Percentiles rank a stretch among this genome's conserved stretches.
These are phyloP conservation scores for Perccottus glenii DNA, from an alignment of 2,113 vertebrate genomes.

Conservation along the genomic window DNA sequence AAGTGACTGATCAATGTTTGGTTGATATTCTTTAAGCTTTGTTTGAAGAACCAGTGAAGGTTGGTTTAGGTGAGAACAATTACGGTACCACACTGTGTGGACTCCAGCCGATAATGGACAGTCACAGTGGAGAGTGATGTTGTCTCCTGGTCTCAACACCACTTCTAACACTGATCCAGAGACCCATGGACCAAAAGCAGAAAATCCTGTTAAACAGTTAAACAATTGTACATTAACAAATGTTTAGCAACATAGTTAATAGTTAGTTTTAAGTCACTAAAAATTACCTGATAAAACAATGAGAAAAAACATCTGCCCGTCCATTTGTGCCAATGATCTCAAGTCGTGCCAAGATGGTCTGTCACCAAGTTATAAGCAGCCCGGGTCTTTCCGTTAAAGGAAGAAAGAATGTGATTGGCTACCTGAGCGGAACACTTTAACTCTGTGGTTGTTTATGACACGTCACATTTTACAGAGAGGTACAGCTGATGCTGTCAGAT, in stretches of 20 bases:
- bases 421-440: constrained; percentile 1
- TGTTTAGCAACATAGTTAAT: not conserved
- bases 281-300: not conserved
- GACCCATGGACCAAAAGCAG: not conserved
- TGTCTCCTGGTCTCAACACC: constrained; percentile 38
- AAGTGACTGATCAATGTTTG: too few species aligned
- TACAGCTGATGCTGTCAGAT: too few species aligned
- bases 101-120: not conserved
- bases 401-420: constrained; percentile 24
- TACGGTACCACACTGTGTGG: constrained; percentile 47
- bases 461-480: not conserved
- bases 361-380: not conserved
- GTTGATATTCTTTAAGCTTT: not conserved
- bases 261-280: not conserved
- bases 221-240: not conserved
- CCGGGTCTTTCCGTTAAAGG: constrained; percentile 4
- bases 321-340: constrained; percentile 20
- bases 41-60: constrained; percentile 22
- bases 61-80: constrained; percentile 55
- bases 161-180: constrained; percentile 21
- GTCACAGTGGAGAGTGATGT: constrained; percentile 51
- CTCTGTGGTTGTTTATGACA: constrained; percentile 6
- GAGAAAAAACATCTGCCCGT: not conserved
- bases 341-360: too few species aligned
- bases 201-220: constrained; percentile 25